A percentile compares a stretch with the other conserved stretches of the same genome.
Conservation (phyloP, 2,797 vertebrate genomes). For the Crocidura indochinensis region DNA sequence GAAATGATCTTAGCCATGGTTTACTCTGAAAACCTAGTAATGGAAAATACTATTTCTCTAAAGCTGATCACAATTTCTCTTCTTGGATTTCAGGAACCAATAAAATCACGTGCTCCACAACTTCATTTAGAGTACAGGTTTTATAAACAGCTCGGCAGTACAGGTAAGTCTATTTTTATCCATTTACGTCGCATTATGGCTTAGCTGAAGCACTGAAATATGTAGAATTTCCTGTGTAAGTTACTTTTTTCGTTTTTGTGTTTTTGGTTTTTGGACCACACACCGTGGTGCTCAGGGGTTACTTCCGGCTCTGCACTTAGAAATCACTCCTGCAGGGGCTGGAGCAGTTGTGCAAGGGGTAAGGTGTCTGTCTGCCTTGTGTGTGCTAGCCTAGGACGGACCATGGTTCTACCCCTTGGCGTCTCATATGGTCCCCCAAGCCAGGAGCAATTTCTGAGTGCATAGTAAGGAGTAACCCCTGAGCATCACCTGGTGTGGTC, state of each 20-base stretch:
- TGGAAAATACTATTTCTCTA: slow-evolving; percentile 61
- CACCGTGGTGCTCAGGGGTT: too few species aligned
- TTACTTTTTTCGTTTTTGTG: neutral
- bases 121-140: slow-evolving; percentile 99
- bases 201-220: slow-evolving; percentile 62
- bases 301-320: too few species aligned
- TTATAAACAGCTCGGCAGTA: slow-evolving; percentile 98
- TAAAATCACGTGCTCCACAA: slow-evolving; percentile 99
- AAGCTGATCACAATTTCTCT: slow-evolving; percentile 77
- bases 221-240: slow-evolving; percentile 23
- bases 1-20: slow-evolving; percentile 38
- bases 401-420: too few species aligned
- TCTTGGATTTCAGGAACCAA: slow-evolving; percentile 94
- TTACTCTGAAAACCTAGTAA: slow-evolving; percentile 70
- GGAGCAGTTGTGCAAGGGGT: too few species aligned
- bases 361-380: too few species aligned
- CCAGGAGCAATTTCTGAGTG: too few species aligned
- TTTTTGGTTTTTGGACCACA: too few species aligned
- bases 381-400: too few species aligned
- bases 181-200: slow-evolving; percentile 34
- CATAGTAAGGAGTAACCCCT: too few species aligned
- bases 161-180: slow-evolving; percentile 92
- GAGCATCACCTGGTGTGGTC: too few species aligned
- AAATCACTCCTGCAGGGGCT: too few species aligned
- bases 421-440: too few species aligned